Evolutionary conservation across 2,797 vertebrate species (phyloP).

Genomic region (Amblyopsis hoosieri): DNA sequence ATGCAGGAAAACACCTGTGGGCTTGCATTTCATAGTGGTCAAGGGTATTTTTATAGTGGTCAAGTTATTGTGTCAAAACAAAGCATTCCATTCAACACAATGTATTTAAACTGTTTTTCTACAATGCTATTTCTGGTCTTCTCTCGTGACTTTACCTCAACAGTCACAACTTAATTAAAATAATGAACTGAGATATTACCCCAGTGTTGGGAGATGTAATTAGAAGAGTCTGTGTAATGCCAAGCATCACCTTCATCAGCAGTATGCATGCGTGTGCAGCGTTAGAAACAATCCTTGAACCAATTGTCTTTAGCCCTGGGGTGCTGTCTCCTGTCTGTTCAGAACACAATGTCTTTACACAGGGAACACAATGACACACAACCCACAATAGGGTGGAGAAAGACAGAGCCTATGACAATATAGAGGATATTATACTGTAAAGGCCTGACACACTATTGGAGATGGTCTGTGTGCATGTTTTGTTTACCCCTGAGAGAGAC

Average conservation of each 20-base stretch:
- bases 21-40: too few species aligned
- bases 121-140: not conserved
- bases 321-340: conserved; percentile 54
- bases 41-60: too few species aligned
- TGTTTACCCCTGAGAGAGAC: conserved; percentile 49
- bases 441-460: not conserved
- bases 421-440: conserved; percentile 18
- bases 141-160: too few species aligned
- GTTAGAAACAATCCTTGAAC: conserved; percentile 39
- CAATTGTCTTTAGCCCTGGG: conserved; percentile 56
- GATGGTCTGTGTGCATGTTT: conserved; percentile 40
- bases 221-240: too few species aligned
- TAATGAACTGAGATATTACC: too few species aligned
- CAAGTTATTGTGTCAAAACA: conserved; percentile 21
- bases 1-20: too few species aligned
- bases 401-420: conserved; percentile 29
- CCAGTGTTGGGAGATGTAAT: too few species aligned
- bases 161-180: too few species aligned
- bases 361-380: conserved; percentile 29
- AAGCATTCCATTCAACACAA: conserved; percentile 35
- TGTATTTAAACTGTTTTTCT: conserved; percentile 8
- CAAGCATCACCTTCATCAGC: too few species aligned
- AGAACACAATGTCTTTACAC: conserved; percentile 23
- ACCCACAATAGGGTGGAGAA: conserved; percentile 33
- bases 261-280: conserved; percentile 6